phyloP scores from a whole-genome alignment of 2,113 vertebrate genomes.

The Cynocephalus volans region DNA sequence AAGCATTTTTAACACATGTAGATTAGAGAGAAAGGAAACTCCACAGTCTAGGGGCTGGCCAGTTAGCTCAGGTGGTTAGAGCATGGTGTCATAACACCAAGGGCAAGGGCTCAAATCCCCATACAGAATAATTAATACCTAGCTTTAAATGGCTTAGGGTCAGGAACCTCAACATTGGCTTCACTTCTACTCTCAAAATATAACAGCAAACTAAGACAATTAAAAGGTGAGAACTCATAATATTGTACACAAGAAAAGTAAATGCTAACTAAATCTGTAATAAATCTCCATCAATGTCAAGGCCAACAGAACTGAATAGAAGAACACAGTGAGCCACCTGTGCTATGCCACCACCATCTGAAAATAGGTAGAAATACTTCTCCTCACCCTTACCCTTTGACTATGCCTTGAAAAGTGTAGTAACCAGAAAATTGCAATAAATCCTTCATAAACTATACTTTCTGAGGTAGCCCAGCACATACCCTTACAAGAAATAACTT shows the following conservation, averaged over 20 bases:
- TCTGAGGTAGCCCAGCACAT: neutral
- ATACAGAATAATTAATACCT: neutral
- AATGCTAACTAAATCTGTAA: neutral
- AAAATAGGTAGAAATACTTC: neutral
- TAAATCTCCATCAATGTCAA: neutral
- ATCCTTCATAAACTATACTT: neutral
- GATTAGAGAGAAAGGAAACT: conserved; percentile 17
- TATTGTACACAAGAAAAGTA: neutral
- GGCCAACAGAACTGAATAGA: neutral
- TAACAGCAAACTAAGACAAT: neutral
- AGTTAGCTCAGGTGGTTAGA: too few relatives aligned
- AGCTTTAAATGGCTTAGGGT: neutral
- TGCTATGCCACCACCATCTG: neutral
- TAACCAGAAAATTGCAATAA: neutral
- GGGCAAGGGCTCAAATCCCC: too few relatives aligned
- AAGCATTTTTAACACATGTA: conserved; percentile 18
- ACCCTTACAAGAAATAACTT: neutral
- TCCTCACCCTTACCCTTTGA: rapidly evolving
- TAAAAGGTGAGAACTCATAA: neutral
- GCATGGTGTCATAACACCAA: too few relatives aligned
- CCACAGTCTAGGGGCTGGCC: neutral
- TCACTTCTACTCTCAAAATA: conserved; percentile 5
- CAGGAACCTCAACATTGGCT: neutral
- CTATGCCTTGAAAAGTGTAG: neutral
- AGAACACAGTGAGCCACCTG: neutral